These are phyloP conservation scores for Olivierus martensii DNA, from an alignment of 1,140 invertebrate species.

Conservation along the genomic window DNA sequence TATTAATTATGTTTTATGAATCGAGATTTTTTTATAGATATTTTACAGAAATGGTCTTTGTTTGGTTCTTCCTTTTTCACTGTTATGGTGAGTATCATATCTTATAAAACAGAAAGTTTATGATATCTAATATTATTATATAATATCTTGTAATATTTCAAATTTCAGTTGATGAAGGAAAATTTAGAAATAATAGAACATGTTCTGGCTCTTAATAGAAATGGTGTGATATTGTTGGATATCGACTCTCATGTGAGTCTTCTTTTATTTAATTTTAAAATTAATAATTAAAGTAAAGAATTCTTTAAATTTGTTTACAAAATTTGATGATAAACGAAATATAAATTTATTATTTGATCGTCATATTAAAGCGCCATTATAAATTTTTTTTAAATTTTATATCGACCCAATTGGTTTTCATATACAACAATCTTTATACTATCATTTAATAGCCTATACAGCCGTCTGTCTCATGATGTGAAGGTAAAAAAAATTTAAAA, in stretches of 20 bases:
- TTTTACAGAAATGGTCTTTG: slow-evolving; percentile 82
- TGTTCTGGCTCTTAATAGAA: slow-evolving; percentile 81
- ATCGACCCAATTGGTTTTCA: too few relatives aligned
- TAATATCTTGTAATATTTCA: background rate
- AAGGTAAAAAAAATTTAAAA: too few relatives aligned
- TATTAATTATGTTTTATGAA: background rate
- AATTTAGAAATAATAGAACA: slow-evolving; percentile 38
- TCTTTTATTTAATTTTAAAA: too few relatives aligned
- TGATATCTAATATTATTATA: background rate
- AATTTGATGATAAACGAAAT: too few relatives aligned
- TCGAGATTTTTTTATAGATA: slow-evolving; percentile 34
- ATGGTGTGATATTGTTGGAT: slow-evolving; percentile 87
- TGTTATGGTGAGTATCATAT: slow-evolving; percentile 41
- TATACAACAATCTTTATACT: too few relatives aligned
- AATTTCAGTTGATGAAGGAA: slow-evolving; percentile 15
- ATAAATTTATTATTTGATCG: too few relatives aligned
- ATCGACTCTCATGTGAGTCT: slow-evolving; percentile 71
- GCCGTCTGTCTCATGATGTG: too few relatives aligned
- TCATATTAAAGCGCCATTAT: too few relatives aligned
- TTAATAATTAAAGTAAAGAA: too few relatives aligned
- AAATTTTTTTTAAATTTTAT: too few relatives aligned
- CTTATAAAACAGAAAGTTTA: background rate
- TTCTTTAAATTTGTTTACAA: too few relatives aligned
- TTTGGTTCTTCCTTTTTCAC: slow-evolving; percentile 98
- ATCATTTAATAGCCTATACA: too few relatives aligned